Conservation (phyloP, 2,797 vertebrate genomes). For the Echiichthys vipera region DNA sequence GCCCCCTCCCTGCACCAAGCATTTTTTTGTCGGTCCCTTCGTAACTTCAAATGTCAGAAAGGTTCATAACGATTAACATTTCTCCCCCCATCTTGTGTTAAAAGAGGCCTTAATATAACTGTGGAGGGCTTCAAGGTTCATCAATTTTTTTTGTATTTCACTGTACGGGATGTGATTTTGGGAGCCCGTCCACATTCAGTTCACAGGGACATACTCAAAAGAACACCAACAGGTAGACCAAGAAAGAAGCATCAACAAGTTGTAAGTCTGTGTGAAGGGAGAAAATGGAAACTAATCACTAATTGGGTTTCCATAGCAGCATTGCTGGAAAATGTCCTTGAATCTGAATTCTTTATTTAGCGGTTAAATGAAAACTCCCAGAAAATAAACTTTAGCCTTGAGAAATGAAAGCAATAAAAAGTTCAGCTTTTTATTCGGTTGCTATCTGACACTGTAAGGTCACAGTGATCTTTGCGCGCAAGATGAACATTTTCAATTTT, state of each 20-base stretch:
- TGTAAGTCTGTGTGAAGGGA: not conserved
- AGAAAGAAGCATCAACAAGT: constrained; percentile 17
- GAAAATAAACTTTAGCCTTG: constrained; percentile 29
- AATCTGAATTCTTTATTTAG: constrained; percentile 46
- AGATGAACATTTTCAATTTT: constrained; percentile 68
- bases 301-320: not conserved
- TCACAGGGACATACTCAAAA: not conserved
- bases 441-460: constrained; percentile 42
- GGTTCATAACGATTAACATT: too few relatives aligned
- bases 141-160: too few relatives aligned
- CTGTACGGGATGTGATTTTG: constrained; percentile 9
- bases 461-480: constrained; percentile 43
- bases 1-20: too few relatives aligned
- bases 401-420: constrained; percentile 39
- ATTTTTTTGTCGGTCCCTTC: too few relatives aligned
- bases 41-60: too few relatives aligned
- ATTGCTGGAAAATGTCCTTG: constrained; percentile 41
- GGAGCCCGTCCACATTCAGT: constrained; percentile 2
- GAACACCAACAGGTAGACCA: not conserved
- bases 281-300: not conserved
- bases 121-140: too few relatives aligned
- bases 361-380: constrained; percentile 32
- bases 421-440: constrained; percentile 37
- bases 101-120: too few relatives aligned
- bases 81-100: too few relatives aligned